Conservation (phyloP, 2,888 invertebrate species). For the Charanyca ferruginea region DNA sequence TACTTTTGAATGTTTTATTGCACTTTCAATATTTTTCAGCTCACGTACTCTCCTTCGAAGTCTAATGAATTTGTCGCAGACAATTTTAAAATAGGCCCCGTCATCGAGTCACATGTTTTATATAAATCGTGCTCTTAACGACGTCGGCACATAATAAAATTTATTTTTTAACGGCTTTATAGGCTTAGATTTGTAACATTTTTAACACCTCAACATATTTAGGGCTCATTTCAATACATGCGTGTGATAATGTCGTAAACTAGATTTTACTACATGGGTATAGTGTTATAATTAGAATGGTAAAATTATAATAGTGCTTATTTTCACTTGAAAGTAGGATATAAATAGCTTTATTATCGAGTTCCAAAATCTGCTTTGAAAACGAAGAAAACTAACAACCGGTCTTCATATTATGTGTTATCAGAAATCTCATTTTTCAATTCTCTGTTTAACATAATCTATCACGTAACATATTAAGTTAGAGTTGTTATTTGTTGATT, state of each 20-base stretch:
- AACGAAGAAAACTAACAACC: too few species aligned
- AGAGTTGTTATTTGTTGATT: too few species aligned
- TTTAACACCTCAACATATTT: slow-evolving; percentile 77
- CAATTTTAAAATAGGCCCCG: slow-evolving; percentile 79
- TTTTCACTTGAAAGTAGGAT: slow-evolving; percentile 7
- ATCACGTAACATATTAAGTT: too few species aligned
- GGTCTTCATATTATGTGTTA: not conserved
- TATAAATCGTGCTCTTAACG: slow-evolving; percentile 85
- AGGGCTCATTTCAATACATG: slow-evolving; percentile 69
- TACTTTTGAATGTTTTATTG: slow-evolving; percentile 57
- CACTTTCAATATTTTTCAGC: slow-evolving; percentile 69
- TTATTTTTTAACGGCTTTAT: slow-evolving; percentile 81
- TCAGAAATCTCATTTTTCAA: too few species aligned
- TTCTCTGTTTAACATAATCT: too few species aligned
- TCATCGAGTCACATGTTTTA: slow-evolving; percentile 82
- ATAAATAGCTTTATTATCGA: slow-evolving; percentile 12
- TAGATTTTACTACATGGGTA: slow-evolving; percentile 66
- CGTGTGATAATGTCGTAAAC: slow-evolving; percentile 69
- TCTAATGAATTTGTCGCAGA: slow-evolving; percentile 80
- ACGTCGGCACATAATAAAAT: slow-evolving; percentile 83
- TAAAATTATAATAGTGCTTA: slow-evolving; percentile 40
- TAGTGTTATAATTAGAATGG: slow-evolving; percentile 62
- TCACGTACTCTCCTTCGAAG: slow-evolving; percentile 50
- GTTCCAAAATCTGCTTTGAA: not conserved
- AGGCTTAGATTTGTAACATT: slow-evolving; percentile 76